These are phyloP conservation scores for Xiphorhynchus erythropygius DNA, from an alignment of 2,797 vertebrate species.

Conservation along the genomic window DNA sequence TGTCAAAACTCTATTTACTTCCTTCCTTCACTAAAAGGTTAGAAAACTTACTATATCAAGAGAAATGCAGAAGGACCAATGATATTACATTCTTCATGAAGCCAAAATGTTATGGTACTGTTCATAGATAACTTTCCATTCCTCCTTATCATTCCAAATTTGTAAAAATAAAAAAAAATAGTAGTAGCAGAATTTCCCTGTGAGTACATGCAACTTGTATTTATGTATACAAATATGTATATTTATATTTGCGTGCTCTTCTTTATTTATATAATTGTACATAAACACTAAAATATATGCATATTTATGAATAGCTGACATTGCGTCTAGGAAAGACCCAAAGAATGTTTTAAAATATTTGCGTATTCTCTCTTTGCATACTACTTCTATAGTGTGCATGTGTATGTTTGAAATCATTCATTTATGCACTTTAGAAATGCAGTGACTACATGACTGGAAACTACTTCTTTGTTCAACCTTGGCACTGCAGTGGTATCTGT, in stretches of 20 bases:
- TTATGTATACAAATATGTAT: neutral
- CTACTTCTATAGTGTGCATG: neutral
- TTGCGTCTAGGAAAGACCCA: neutral
- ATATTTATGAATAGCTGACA: slow-evolving; percentile 2
- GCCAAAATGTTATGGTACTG: neutral
- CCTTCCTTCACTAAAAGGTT: neutral
- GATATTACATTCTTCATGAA: neutral
- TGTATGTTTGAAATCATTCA: neutral
- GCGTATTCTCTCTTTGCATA: neutral
- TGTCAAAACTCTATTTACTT: neutral
- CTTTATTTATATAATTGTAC: neutral
- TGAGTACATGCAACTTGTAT: neutral
- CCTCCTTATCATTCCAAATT: neutral
- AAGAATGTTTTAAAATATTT: neutral
- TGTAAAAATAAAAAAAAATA: neutral
- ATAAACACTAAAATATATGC: neutral
- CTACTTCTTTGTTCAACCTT: neutral
- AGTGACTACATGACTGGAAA: neutral
- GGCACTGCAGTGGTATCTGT: neutral
- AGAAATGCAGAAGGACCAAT: neutral
- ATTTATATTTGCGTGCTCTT: neutral
- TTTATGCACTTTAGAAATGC: neutral
- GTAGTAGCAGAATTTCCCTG: neutral
- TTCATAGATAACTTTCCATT: neutral
- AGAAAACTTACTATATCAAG: neutral